Conservation (phyloP, 2,797 vertebrate genomes). For the Sebastes baramenuke region DNA sequence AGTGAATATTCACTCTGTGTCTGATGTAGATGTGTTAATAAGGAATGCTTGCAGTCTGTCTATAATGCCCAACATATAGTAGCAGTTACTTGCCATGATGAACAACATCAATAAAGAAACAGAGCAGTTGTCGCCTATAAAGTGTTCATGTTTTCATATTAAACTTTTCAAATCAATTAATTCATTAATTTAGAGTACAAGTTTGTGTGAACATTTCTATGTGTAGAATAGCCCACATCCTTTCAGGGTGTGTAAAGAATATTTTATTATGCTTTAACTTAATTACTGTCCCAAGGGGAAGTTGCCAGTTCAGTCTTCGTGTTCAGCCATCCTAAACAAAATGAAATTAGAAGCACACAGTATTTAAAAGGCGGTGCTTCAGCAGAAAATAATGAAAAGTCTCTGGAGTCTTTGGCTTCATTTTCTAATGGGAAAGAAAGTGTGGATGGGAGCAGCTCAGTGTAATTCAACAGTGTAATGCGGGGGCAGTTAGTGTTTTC, state of each 20-base stretch:
- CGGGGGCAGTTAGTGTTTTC: not conserved
- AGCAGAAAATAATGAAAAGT: slow-evolving; percentile 60
- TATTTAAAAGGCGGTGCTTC: slow-evolving; percentile 61
- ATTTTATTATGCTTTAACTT: slow-evolving; percentile 57
- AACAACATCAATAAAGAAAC: not conserved
- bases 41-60: not conserved
- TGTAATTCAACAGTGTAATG: not conserved
- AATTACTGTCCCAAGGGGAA: slow-evolving; percentile 58
- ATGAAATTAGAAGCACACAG: slow-evolving; percentile 62
- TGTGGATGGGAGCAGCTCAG: slow-evolving; percentile 2
- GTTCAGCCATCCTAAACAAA: slow-evolving; percentile 72
- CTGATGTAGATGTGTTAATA: not conserved
- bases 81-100: not conserved
- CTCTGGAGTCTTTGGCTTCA: slow-evolving; percentile 49
- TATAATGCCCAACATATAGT: not conserved
- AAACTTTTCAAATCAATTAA: not conserved
- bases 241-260: slow-evolving; percentile 41
- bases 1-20: not conserved
- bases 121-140: not conserved
- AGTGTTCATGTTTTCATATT: not conserved
- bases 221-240: slow-evolving; percentile 13
- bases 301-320: slow-evolving; percentile 59
- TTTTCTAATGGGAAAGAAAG: slow-evolving; percentile 35
- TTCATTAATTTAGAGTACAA: not conserved
- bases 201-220: not conserved